phyloP scores from a whole-genome alignment of 2,797 vertebrate genomes.

The Poecile montanus region DNA sequence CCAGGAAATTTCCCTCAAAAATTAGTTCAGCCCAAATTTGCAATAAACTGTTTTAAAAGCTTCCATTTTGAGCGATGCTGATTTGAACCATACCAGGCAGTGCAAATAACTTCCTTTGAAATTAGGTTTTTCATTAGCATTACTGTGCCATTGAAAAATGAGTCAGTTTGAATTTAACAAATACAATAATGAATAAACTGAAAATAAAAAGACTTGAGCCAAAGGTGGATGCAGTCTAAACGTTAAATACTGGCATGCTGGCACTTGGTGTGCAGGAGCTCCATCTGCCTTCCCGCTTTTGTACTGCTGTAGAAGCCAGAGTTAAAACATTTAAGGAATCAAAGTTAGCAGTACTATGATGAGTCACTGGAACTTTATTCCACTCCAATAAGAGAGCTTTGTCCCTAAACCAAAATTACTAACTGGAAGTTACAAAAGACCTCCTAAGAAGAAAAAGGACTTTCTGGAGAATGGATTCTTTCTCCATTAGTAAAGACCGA shows the following conservation, averaged over 20 bases:
- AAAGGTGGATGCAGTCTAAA: background rate
- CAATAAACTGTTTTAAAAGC: background rate
- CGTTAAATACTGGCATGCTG: background rate
- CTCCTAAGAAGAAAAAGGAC: background rate
- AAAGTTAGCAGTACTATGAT: background rate
- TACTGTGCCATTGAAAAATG: background rate
- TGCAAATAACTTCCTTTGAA: background rate
- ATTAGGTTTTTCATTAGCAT: background rate
- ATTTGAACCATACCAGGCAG: background rate
- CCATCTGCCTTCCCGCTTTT: conserved; percentile 48
- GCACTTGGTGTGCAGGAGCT: conserved; percentile 22
- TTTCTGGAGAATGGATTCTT: background rate
- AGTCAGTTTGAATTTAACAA: background rate
- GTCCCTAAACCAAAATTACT: background rate
- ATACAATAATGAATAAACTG: background rate
- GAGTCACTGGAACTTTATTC: background rate
- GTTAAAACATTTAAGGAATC: background rate
- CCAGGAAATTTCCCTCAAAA: conserved; percentile 1
- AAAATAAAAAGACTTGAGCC: background rate
- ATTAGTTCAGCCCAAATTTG: background rate
- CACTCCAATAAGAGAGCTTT: background rate
- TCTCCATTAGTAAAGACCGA: background rate
- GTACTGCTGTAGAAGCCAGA: conserved; percentile 16
- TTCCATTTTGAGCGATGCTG: background rate
- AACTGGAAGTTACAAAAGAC: background rate